Evolutionary conservation across 2,888 invertebrate genomes (phyloP).

Genomic region (Lymantria monacha): DNA sequence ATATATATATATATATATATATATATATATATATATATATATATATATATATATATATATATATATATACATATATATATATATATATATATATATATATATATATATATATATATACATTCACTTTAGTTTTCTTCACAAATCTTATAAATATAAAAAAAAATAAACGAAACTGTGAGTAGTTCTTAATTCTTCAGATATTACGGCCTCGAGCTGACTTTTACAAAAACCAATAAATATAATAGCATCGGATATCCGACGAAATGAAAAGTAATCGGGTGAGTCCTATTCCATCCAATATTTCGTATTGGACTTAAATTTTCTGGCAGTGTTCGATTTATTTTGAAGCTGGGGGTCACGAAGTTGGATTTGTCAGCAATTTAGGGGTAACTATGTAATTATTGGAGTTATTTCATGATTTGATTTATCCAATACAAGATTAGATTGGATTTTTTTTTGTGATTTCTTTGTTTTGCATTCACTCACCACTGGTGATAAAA

Average conservation of each 20-base stretch:
- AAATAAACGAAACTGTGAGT: conserved; percentile 8
- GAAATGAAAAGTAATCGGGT: conserved; percentile 60
- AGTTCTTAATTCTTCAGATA: conserved; percentile 56
- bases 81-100: no score
- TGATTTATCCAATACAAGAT: neutral
- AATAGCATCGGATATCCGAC: conserved; percentile 58
- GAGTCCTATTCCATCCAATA: conserved; percentile 50
- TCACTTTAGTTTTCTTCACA: neutral
- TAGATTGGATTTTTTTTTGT: no score
- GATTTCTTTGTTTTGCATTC: no score
- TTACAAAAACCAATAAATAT: conserved; percentile 71
- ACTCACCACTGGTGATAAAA: no score
- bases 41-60: no score
- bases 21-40: no score
- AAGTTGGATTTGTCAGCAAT: conserved; percentile 8
- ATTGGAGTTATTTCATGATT: neutral
- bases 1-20: no score
- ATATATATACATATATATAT: no score
- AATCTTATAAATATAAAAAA: conserved; percentile 6
- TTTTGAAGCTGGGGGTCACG: conserved; percentile 19
- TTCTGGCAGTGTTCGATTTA: conserved; percentile 28
- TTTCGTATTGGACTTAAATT: conserved; percentile 44
- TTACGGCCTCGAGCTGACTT: conserved; percentile 58
- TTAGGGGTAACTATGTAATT: conserved; percentile 7
- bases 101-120: no score